A percentile compares a stretch with the other conserved stretches of the same genome.
These are phyloP conservation scores for Pipistrellus pygmaeus DNA, from an alignment of 2,797 vertebrate species.

Conservation along the genomic window DNA sequence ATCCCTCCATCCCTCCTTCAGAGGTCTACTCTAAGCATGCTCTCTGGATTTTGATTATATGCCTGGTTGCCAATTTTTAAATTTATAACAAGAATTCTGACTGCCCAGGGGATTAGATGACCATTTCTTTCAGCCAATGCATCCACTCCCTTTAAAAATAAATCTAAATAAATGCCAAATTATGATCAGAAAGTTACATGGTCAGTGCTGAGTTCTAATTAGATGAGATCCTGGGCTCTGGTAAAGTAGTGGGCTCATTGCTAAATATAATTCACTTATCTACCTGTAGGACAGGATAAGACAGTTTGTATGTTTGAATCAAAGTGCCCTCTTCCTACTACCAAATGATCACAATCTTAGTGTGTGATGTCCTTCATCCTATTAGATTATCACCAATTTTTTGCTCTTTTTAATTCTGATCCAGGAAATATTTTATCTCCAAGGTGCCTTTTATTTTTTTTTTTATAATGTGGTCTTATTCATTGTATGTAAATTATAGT, in stretches of 20 bases:
- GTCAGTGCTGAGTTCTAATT: background rate
- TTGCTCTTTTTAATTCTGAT: slow-evolving; percentile 37
- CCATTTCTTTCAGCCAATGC: background rate
- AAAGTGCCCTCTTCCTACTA: background rate
- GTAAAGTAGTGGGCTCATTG: background rate
- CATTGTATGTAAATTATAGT: background rate
- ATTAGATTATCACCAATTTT: background rate
- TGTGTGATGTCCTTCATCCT: background rate
- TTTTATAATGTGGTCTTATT: background rate
- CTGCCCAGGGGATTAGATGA: background rate
- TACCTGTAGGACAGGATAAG: background rate
- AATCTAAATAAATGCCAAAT: slow-evolving; percentile 11
- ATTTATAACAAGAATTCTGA: background rate
- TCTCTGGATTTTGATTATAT: background rate
- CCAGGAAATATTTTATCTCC: slow-evolving; percentile 26
- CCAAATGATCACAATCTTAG: background rate
- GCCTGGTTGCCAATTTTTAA: background rate
- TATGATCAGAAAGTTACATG: background rate
- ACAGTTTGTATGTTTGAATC: background rate
- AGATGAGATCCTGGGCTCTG: background rate
- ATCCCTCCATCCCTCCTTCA: accelerated
- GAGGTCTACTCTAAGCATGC: background rate
- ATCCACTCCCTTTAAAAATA: background rate
- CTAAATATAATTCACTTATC: background rate
- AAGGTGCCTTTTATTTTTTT: background rate